These are phyloP conservation scores for Eulemur mongoz DNA, from an alignment of 2,797 vertebrate genomes.

Conservation along the genomic window DNA sequence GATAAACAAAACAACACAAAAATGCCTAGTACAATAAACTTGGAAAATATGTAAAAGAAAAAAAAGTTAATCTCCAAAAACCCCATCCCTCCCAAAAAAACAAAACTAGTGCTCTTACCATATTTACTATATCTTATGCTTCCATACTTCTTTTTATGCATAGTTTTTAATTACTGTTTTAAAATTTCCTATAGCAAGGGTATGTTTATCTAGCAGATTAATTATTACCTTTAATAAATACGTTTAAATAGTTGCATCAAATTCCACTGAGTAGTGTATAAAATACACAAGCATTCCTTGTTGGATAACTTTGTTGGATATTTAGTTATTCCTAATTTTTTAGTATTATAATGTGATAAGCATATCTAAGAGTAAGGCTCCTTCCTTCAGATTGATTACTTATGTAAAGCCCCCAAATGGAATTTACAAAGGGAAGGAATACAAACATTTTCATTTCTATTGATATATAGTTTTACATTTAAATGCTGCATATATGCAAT, in stretches of 20 bases:
- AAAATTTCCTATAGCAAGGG: background rate
- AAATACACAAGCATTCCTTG: background rate
- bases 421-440: background rate
- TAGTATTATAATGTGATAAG: background rate
- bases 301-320: background rate
- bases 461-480: background rate
- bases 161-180: background rate
- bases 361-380: background rate
- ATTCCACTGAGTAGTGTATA: background rate
- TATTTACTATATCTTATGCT: background rate
- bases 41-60: slow-evolving; percentile 29
- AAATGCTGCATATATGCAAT: background rate
- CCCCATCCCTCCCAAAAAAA: background rate
- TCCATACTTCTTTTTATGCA: background rate
- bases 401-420: background rate
- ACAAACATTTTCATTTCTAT: background rate
- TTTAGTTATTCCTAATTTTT: background rate
- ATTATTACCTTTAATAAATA: background rate
- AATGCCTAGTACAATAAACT: background rate
- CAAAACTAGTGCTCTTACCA: background rate
- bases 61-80: background rate
- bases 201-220: background rate
- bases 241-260: background rate
- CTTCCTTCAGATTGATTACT: background rate
- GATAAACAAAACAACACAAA: background rate